These are phyloP conservation scores for Gymnocheta viridis DNA, from an alignment of 2,888 invertebrate species.

Conservation along the genomic window DNA sequence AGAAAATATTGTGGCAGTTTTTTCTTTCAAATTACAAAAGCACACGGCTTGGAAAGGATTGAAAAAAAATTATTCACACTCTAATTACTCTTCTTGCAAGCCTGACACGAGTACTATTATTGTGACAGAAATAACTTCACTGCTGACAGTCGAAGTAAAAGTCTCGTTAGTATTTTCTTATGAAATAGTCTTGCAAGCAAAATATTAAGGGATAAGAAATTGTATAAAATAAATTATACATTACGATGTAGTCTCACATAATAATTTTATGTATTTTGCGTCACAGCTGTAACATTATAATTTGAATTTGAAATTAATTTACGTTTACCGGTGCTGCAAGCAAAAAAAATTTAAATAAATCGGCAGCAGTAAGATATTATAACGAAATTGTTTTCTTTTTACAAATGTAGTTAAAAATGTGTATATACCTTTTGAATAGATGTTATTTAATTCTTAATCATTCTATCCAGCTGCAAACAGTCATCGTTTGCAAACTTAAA, in stretches of 20 bases:
- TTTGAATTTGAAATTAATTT: conserved; percentile 70
- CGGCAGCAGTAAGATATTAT: conserved; percentile 19
- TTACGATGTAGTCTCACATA: conserved; percentile 7
- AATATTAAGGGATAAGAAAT: neutral
- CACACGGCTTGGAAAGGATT: conserved; percentile 8
- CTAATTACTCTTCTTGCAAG: conserved; percentile 53
- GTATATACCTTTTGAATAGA: conserved; percentile 6
- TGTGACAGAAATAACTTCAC: conserved; percentile 15
- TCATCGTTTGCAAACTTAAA: neutral
- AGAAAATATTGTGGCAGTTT: conserved; percentile 9
- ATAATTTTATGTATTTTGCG: conserved; percentile 53
- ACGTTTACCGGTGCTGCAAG: conserved; percentile 52
- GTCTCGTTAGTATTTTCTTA: conserved; percentile 12
- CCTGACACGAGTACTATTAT: neutral
- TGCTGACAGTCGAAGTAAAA: neutral
- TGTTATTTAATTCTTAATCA: conserved; percentile 29
- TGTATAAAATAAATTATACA: conserved; percentile 36
- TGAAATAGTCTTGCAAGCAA: neutral
- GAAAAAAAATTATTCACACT: conserved; percentile 59
- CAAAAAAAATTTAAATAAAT: conserved; percentile 10
- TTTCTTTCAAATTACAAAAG: neutral
- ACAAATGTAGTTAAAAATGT: conserved; percentile 1
- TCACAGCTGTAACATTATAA: conserved; percentile 66
- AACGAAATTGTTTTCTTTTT: neutral
- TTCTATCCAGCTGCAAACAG: neutral